Evolutionary conservation across 2,797 vertebrate species (phyloP).

Genomic region (Hylomyscus alleni): DNA sequence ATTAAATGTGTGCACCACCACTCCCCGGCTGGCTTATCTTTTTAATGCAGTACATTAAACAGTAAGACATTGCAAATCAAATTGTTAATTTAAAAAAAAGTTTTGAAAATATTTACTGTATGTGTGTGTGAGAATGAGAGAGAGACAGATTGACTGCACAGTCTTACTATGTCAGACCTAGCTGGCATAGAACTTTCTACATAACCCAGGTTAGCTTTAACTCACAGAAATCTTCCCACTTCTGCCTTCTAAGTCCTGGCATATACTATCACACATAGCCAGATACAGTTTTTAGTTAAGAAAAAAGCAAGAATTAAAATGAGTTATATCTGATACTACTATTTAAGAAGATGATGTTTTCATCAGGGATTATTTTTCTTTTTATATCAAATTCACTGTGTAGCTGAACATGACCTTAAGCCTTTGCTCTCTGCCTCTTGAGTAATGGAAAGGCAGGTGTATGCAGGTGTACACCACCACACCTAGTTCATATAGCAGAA

Average conservation of each 20-base stretch:
- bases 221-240: not conserved
- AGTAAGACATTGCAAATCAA: slow-evolving; percentile 10
- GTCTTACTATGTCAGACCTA: not conserved
- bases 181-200: not conserved
- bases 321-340: not conserved
- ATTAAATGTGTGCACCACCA: too few species aligned
- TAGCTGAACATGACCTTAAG: not conserved
- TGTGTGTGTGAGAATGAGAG: not conserved
- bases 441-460: not conserved
- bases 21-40: not conserved
- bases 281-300: slow-evolving; percentile 55
- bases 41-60: slow-evolving; percentile 39
- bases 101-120: slow-evolving; percentile 36
- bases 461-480: not conserved
- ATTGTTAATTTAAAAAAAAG: slow-evolving; percentile 60
- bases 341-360: slow-evolving; percentile 46
- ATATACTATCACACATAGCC: not conserved
- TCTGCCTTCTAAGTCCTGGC: not conserved
- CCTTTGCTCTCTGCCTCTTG: not conserved
- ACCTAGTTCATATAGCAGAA: not conserved
- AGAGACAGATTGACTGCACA: not conserved
- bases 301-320: slow-evolving; percentile 65
- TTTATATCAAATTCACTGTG: not conserved
- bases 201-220: not conserved
- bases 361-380: not conserved